These are phyloP conservation scores for Epirrita christyi DNA, from an alignment of 2,888 invertebrate species.

Conservation along the genomic window DNA sequence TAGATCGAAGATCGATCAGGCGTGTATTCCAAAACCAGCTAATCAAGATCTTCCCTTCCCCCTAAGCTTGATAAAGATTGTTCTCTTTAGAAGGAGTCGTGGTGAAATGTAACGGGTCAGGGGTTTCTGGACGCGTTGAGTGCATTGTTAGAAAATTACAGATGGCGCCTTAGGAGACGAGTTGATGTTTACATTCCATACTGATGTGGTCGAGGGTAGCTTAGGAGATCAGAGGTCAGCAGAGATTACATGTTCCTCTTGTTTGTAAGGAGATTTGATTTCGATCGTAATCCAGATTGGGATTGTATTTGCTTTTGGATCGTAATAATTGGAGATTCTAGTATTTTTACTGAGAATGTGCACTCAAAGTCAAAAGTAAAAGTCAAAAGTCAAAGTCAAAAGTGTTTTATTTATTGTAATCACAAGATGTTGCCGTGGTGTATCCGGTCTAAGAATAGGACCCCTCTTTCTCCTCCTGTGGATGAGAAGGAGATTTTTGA, in stretches of 20 bases:
- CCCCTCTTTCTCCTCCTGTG: no score
- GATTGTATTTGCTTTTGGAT: conserved; percentile 18
- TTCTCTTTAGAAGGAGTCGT: conserved; percentile 11
- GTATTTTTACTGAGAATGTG: background rate
- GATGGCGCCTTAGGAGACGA: conserved; percentile 82
- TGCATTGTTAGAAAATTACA: conserved; percentile 82
- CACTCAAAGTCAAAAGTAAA: no score
- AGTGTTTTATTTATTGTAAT: no score
- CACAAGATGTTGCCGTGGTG: no score
- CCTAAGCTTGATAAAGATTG: conserved; percentile 4
- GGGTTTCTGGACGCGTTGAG: conserved; percentile 61
- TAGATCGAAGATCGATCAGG: conserved; percentile 77
- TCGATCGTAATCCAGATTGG: conserved; percentile 41
- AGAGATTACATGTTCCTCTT: conserved; percentile 76
- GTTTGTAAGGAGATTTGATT: conserved; percentile 73
- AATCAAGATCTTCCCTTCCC: conserved; percentile 41
- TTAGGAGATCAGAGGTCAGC: conserved; percentile 75
- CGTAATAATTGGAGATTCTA: conserved; percentile 2
- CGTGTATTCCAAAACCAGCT: conserved; percentile 65
- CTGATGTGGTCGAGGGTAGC: conserved; percentile 67
- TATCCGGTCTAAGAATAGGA: no score
- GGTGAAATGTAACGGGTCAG: conserved; percentile 42
- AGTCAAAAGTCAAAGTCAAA: no score
- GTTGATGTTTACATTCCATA: conserved; percentile 80
- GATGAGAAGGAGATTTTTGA: no score